Conservation (phyloP, 2,888 invertebrate species). For the Galerucella nymphaeae region DNA sequence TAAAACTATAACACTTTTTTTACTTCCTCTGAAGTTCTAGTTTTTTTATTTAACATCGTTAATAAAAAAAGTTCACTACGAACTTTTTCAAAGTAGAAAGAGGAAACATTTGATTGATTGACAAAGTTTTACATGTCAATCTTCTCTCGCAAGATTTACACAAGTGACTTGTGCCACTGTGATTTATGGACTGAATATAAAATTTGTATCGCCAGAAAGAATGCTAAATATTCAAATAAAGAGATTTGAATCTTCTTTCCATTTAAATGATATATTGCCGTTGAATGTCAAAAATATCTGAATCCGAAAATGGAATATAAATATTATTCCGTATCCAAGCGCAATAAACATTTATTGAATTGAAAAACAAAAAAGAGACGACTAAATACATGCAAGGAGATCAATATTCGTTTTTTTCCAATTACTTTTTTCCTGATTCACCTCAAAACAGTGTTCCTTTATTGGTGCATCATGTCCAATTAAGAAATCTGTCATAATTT, state of each 20-base stretch:
- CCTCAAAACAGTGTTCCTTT: too few relatives aligned
- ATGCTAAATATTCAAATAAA: neutral
- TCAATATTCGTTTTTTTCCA: too few relatives aligned
- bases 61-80: too few relatives aligned
- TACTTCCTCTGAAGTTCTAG: neutral
- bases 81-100: too few relatives aligned
- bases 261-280: neutral
- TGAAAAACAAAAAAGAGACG: too few relatives aligned
- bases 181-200: neutral
- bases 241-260: neutral
- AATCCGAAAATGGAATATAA: neutral
- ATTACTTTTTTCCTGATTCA: too few relatives aligned
- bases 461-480: too few relatives aligned
- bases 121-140: constrained; percentile 1
- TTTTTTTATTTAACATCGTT: neutral
- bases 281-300: neutral
- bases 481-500: too few relatives aligned
- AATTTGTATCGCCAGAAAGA: neutral
- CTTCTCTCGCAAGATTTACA: neutral
- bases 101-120: neutral
- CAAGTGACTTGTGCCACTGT: neutral
- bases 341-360: too few relatives aligned
- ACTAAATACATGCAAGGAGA: too few relatives aligned
- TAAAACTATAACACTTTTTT: too few relatives aligned
- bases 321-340: too few relatives aligned